Evolutionary conservation across 2,888 invertebrate genomes (phyloP), one percentile per base, ranked within the genome.

Genomic region (Conchocele bisecta): DNA sequence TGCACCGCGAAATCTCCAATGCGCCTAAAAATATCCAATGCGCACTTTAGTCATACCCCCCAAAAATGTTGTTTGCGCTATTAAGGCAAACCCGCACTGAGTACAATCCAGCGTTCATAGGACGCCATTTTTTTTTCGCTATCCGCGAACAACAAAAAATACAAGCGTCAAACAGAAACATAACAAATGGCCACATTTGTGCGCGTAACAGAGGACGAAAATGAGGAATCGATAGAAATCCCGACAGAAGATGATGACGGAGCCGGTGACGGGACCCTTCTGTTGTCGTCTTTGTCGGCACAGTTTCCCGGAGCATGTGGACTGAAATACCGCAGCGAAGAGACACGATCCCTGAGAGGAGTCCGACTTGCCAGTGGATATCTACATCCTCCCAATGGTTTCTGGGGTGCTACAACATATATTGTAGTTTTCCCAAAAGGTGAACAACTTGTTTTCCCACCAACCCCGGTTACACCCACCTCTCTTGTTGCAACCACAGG

Each of bases 281-380:
- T 98, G 73, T 92, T 99, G 85, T 95, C 97, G 63, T 99, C 99
- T 5, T 93, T 99, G 60, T 95, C 97, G 78, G 98, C 97, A 41
- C 98, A 99, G 91, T 99, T 97, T 92, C 99, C 99, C 53, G 98
- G 98, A 71, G 96, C 98, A 39, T 97, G 97, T 91, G 99, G 99
- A 17, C 93, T 99, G 56, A 99, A 99, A 93, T 99, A 97, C 92
- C 94, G 98, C 72, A 97, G 97, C 91, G 98, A 97, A 42, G n/a
- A n/a, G n/a, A 86, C 87, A 5, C 89, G 89, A 1, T 82, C 83
- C 26, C 82, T 88, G 65, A 79, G 90, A 13, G 90, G 91, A 11
- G 88, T 91, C 65, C 94, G 98, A 67, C 93, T 98, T 60, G 96
- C 95, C 86, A 98, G 98, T 89, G 97, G 97, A 58, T 94, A 95